Percentiles rank a stretch among this genome's conserved stretches.
Conservation (phyloP, 2,888 invertebrate species). For the Neuroscelio doddi region DNA sequence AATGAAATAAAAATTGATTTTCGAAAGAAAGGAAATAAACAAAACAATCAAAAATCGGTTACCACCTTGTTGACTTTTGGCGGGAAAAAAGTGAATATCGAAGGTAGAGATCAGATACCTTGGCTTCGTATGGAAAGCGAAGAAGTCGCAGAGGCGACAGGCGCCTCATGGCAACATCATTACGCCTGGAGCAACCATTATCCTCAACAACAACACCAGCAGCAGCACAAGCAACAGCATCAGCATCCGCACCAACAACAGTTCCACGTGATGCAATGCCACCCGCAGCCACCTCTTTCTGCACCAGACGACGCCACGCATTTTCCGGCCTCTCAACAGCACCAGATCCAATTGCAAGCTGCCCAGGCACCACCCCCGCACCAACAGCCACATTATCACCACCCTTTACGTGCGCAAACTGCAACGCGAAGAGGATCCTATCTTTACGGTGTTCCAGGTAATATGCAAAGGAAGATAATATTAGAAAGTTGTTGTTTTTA, state of each 20-base stretch:
- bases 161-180: conserved; percentile 66
- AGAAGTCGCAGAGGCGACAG: conserved; percentile 54
- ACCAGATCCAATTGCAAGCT: conserved; percentile 56
- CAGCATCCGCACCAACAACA: conserved; percentile 46
- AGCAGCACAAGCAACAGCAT: conserved; percentile 45
- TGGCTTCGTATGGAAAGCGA: conserved; percentile 58
- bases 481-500: too few species aligned
- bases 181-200: conserved; percentile 54
- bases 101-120: not conserved
- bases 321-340: conserved; percentile 54
- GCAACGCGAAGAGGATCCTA: conserved; percentile 38
- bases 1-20: too few species aligned
- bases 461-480: not conserved
- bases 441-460: conserved; percentile 58
- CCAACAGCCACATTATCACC: conserved; percentile 57
- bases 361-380: conserved; percentile 58
- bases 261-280: conserved; percentile 42
- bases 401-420: conserved; percentile 50
- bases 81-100: conserved; percentile 6
- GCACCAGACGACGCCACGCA: conserved; percentile 41
- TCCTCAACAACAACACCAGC: conserved; percentile 47
- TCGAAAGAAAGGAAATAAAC: too few species aligned
- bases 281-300: conserved; percentile 19
- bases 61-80: too few species aligned
- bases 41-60: too few species aligned